Evolutionary conservation across 2,888 invertebrate genomes (phyloP).

Genomic region (Tricholauxania praeusta): DNA sequence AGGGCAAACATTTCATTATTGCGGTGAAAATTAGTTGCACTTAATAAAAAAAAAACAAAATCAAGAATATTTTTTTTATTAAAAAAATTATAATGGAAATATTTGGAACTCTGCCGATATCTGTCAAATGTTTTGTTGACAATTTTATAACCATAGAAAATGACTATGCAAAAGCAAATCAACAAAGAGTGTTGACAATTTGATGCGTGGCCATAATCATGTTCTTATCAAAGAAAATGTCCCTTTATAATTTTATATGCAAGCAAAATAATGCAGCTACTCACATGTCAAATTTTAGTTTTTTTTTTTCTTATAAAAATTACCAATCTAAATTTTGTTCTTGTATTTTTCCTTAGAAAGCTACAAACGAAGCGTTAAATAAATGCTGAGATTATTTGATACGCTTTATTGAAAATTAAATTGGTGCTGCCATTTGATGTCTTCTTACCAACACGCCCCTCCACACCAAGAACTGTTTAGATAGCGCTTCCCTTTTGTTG

Average conservation of each 20-base stretch:
- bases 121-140: neutral
- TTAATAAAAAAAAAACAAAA: slow-evolving; percentile 42
- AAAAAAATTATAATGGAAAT: neutral
- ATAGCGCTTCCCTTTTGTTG: neutral
- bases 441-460: neutral
- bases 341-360: too few species aligned
- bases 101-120: neutral
- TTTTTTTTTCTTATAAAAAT: too few species aligned
- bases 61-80: neutral
- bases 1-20: slow-evolving; percentile 45
- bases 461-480: neutral
- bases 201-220: neutral
- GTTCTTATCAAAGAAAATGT: too few species aligned
- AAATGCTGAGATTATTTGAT: neutral
- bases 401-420: slow-evolving; percentile 39
- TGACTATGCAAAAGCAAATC: neutral
- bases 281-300: too few species aligned
- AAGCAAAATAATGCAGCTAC: too few species aligned
- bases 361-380: too few species aligned
- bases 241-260: too few species aligned
- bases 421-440: slow-evolving; percentile 40
- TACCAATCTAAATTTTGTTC: too few species aligned
- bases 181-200: slow-evolving; percentile 14
- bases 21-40: slow-evolving; percentile 47
- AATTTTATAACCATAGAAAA: slow-evolving; percentile 12